Percentiles rank a stretch among this genome's conserved stretches.
phyloP scores from a whole-genome alignment of 2,797 vertebrate genomes.

The Sebastes nivosus region DNA sequence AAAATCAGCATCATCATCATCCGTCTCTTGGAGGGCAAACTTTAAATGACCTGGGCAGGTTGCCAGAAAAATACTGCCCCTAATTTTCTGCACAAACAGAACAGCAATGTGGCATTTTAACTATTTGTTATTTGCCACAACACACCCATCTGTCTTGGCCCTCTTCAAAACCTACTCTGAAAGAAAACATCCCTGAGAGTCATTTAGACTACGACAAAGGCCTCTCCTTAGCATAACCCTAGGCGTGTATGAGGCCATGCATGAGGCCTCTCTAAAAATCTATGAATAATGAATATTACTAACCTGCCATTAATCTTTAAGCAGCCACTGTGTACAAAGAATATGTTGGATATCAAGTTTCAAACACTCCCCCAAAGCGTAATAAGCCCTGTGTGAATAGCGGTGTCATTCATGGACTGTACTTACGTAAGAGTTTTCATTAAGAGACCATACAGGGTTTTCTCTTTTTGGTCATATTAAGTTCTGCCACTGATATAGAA shows the following conservation, averaged over 20 bases:
- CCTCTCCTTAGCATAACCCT: conserved; percentile 56
- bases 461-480: not conserved
- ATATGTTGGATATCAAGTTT: conserved; percentile 79
- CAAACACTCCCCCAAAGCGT: conserved; percentile 63
- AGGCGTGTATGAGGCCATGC: conserved; percentile 56
- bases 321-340: conserved; percentile 75
- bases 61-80: not conserved
- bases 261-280: conserved; percentile 73
- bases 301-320: conserved; percentile 85
- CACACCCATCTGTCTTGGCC: not conserved
- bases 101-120: conserved; percentile 2
- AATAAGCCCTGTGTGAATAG: conserved; percentile 60
- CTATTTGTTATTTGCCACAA: conserved; percentile 4
- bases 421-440: conserved; percentile 61
- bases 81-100: not conserved
- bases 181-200: conserved; percentile 46
- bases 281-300: conserved; percentile 86
- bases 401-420: conserved; percentile 65
- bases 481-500: not conserved
- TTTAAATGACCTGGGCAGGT: not conserved
- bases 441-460: conserved; percentile 27
- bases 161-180: conserved; percentile 24
- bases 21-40: not conserved
- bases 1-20: not conserved
- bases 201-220: conserved; percentile 54